Evolutionary conservation across 2,797 vertebrate genomes (phyloP).

Genomic region (Pelodytes ibericus): DNA sequence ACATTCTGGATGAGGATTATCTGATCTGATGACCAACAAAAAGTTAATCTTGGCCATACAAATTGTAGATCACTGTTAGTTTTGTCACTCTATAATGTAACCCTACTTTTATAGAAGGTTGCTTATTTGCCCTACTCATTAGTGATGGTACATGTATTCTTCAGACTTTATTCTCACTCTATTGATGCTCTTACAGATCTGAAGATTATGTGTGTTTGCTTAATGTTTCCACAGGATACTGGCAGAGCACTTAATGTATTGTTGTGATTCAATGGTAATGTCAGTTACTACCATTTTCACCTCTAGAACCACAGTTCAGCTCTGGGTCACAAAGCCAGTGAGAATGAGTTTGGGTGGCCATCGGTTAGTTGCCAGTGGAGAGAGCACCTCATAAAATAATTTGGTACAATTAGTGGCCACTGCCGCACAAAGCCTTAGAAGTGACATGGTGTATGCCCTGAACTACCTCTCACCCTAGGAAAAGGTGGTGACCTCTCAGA

Average conservation of each 20-base stretch:
- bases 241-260: constrained; percentile 11
- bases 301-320: constrained; percentile 34
- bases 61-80: too few relatives aligned
- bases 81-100: too few relatives aligned
- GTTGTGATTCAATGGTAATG: constrained; percentile 28
- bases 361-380: constrained; percentile 20
- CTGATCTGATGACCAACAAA: too few relatives aligned
- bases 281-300: constrained; percentile 24
- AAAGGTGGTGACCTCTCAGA: constrained; percentile 37
- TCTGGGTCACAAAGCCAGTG: constrained; percentile 22
- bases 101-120: not conserved
- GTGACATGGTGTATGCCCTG: constrained; percentile 44
- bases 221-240: not conserved
- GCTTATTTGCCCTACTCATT: not conserved
- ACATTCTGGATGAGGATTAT: too few relatives aligned
- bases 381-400: constrained; percentile 35
- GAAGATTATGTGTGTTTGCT: not conserved
- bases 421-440: constrained; percentile 31
- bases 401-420: constrained; percentile 43
- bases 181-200: too few relatives aligned
- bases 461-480: constrained; percentile 45
- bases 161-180: too few relatives aligned
- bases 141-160: not conserved
- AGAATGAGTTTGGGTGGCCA: constrained; percentile 35
- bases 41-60: too few relatives aligned